Percentiles rank a stretch among this genome's conserved stretches.
These are phyloP conservation scores for Panthera tigris DNA, from an alignment of 2,113 vertebrate species.

Conservation along the genomic window DNA sequence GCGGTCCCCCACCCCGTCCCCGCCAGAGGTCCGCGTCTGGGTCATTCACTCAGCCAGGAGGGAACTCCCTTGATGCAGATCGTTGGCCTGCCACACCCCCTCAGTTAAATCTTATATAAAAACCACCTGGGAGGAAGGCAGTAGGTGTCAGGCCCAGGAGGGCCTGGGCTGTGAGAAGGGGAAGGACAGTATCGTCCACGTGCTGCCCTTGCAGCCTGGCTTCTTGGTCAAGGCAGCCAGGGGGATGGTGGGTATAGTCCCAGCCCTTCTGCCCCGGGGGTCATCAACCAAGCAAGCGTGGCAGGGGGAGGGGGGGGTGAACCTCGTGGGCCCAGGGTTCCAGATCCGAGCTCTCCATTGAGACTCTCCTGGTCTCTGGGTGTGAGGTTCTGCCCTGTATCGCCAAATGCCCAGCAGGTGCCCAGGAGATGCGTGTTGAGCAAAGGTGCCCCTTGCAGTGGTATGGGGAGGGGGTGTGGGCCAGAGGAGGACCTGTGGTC, in stretches of 20 bases:
- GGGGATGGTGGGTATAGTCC: no score
- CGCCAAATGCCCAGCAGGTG: not conserved
- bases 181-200: accelerated
- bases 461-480: not conserved
- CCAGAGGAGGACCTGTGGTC: not conserved
- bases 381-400: not conserved
- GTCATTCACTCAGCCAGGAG: no score
- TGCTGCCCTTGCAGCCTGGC: accelerated
- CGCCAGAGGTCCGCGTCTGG: not conserved
- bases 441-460: not conserved
- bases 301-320: accelerated
- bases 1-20: not conserved
- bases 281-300: not conserved
- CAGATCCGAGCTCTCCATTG: not conserved
- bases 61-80: not conserved
- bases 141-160: not conserved
- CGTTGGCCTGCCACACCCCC: accelerated
- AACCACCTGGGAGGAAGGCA: not conserved
- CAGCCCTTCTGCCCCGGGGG: not conserved
- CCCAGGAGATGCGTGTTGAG: not conserved
- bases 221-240: not conserved
- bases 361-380: not conserved
- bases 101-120: not conserved
- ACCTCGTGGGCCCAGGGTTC: not conserved
- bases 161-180: not conserved